Conservation (phyloP, 2,797 vertebrate genomes). For the Neosilurus hyrtlii region DNA sequence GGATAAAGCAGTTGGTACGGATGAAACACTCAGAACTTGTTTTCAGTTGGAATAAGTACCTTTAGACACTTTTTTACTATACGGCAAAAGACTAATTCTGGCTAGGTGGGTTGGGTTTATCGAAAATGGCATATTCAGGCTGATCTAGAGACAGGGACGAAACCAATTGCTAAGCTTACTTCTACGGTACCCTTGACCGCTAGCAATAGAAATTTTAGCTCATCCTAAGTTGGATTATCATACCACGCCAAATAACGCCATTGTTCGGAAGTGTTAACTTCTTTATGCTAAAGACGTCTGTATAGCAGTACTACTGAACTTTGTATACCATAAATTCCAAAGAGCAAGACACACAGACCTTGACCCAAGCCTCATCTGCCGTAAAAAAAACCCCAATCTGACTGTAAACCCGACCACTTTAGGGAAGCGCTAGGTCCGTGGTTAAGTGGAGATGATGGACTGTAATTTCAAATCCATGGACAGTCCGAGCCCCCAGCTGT, state of each 20-base stretch:
- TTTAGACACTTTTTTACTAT: not conserved
- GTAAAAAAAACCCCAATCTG: not conserved
- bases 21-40: not conserved
- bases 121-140: not conserved
- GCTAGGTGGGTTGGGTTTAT: not conserved
- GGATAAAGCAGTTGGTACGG: too few relatives aligned
- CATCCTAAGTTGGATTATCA: not conserved
- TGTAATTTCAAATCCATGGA: conserved; percentile 1
- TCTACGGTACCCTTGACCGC: not conserved
- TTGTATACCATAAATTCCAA: not conserved
- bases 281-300: not conserved
- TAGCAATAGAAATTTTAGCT: not conserved
- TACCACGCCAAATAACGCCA: not conserved
- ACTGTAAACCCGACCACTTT: not conserved
- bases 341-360: not conserved
- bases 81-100: not conserved
- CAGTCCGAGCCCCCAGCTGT: conserved; percentile 13
- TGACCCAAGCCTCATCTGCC: not conserved
- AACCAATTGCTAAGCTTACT: not conserved
- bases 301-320: not conserved
- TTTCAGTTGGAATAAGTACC: not conserved
- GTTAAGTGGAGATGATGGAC: not conserved
- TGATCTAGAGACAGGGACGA: not conserved
- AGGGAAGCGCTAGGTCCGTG: not conserved
- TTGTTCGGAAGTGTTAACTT: not conserved